These are phyloP conservation scores for Chelonus insularis DNA, from an alignment of 1,140 invertebrate genomes.

Conservation along the genomic window DNA sequence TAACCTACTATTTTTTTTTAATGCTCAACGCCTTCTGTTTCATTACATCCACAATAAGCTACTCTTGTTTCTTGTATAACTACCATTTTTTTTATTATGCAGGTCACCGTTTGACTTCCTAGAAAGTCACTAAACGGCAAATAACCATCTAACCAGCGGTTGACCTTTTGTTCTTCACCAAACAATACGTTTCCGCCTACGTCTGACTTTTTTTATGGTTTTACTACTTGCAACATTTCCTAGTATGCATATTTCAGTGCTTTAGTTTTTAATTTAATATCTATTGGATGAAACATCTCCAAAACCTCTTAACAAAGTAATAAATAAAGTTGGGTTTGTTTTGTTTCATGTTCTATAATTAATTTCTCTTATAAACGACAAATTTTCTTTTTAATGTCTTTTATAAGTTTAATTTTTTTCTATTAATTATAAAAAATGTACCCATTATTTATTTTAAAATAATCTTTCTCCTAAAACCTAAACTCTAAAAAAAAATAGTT, in stretches of 20 bases:
- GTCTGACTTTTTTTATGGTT: slow-evolving; percentile 33
- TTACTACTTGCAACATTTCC: slow-evolving; percentile 36
- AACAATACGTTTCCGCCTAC: slow-evolving; percentile 32
- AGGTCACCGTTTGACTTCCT: background rate
- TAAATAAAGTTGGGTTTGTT: no score
- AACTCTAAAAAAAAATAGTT: no score
- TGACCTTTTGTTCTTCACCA: slow-evolving; percentile 35
- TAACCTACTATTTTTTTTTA: background rate
- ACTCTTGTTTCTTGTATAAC: background rate
- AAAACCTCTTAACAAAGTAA: no score
- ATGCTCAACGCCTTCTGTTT: slow-evolving; percentile 1
- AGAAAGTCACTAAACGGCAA: slow-evolving; percentile 34
- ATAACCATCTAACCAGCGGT: slow-evolving; percentile 35
- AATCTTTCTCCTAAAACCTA: no score
- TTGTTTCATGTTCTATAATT: no score
- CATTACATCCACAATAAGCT: background rate
- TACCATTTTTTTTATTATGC: background rate
- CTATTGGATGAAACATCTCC: no score
- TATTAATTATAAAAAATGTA: no score
- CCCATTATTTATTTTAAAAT: no score
- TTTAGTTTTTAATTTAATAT: background rate
- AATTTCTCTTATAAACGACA: no score
- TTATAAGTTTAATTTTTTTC: no score
- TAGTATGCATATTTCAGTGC: background rate
- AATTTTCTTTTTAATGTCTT: no score